Percentiles rank a stretch among this genome's conserved stretches.
Conservation (phyloP, 2,113 vertebrate species). For the Oncorhynchus tshawytscha region DNA sequence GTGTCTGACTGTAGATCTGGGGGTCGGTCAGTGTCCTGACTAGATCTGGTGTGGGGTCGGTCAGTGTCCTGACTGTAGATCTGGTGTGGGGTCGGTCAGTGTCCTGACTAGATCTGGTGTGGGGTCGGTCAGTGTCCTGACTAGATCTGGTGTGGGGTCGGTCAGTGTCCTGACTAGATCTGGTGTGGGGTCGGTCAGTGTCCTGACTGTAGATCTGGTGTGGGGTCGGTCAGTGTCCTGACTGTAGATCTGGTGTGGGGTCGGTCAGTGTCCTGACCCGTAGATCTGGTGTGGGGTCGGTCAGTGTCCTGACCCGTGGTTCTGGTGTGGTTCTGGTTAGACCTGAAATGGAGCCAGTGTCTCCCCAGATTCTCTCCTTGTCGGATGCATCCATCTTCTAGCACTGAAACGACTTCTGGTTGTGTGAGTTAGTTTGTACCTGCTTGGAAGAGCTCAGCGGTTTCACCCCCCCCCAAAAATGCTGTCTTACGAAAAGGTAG, state of each 20-base stretch:
- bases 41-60: too few relatives aligned
- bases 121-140: too few relatives aligned
- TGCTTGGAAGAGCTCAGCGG: constrained; percentile 85
- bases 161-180: constrained; percentile 80
- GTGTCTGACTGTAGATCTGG: too few relatives aligned
- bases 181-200: constrained; percentile 88
- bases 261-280: too few relatives aligned
- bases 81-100: constrained; percentile 31
- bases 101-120: too few relatives aligned
- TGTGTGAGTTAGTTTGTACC: constrained; percentile 84
- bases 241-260: too few relatives aligned
- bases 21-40: constrained; percentile 79
- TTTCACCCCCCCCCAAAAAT: constrained; percentile 45
- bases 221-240: constrained; percentile 70
- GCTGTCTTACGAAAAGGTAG: constrained; percentile 80
- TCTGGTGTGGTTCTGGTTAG: constrained; percentile 73
- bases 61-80: constrained; percentile 16
- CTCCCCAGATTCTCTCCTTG: constrained; percentile 83
- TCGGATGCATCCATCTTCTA: constrained; percentile 94
- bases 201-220: too few relatives aligned
- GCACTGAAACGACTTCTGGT: constrained; percentile 93
- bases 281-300: accelerated
- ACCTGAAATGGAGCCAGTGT: constrained; percentile 94
- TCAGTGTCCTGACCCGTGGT: constrained; percentile 82
- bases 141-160: too few relatives aligned